Percentiles rank a stretch among this genome's conserved stretches.
Conservation (phyloP, 2,797 vertebrate species). For the Syncerus caffer region DNA sequence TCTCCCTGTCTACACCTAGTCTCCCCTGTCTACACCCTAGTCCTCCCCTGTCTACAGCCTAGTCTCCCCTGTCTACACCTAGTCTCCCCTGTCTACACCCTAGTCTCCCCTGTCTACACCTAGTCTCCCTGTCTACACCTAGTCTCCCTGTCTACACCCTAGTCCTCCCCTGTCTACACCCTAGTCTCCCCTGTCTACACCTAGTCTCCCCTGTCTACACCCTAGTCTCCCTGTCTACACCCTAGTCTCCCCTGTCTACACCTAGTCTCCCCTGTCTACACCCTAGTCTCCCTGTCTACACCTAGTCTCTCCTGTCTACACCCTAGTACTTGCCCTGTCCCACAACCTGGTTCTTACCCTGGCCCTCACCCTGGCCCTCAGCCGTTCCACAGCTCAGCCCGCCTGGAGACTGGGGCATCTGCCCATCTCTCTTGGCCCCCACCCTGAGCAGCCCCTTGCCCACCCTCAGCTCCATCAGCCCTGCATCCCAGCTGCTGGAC, state of each 20-base stretch:
- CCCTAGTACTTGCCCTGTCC: neutral
- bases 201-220: neutral
- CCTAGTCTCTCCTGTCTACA: no score
- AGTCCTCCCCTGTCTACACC: no score
- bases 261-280: neutral
- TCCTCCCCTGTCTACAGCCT: no score
- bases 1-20: no score
- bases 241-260: neutral
- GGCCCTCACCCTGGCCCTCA: no score
- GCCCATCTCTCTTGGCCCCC: accelerated
- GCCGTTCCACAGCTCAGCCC: accelerated
- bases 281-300: accelerated
- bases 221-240: neutral
- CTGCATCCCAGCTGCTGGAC: neutral
- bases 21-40: no score
- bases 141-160: no score
- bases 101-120: no score
- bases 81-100: no score
- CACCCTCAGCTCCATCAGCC: accelerated
- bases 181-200: neutral
- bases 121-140: no score
- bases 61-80: no score
- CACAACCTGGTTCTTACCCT: accelerated
- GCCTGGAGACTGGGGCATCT: accelerated
- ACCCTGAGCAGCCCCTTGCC: accelerated